Percentiles rank a stretch among this genome's conserved stretches.
phyloP scores from a whole-genome alignment of 2,113 vertebrate species.

The Calonectris borealis region DNA sequence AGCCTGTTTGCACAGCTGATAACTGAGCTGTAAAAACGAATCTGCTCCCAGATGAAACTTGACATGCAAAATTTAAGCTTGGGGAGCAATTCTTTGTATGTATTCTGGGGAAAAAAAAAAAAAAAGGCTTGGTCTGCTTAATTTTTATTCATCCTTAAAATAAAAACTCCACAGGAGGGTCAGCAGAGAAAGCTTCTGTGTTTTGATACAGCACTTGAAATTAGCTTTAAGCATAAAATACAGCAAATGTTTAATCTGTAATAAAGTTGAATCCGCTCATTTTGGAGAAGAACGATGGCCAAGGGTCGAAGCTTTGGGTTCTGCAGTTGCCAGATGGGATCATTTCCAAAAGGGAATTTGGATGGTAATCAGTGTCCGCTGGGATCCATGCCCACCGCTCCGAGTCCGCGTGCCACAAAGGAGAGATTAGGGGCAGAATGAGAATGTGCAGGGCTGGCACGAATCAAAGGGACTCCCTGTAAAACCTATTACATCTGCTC shows the following conservation, averaged over 20 bases:
- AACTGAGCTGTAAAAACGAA: conserved; percentile 55
- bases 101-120: background rate
- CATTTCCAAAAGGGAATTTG: conserved; percentile 61
- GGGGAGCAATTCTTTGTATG: background rate
- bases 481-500: conserved; percentile 65
- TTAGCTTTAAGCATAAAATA: conserved; percentile 27
- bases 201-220: conserved; percentile 36
- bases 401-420: conserved; percentile 45
- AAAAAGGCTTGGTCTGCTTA: background rate
- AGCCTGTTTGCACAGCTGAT: conserved; percentile 64
- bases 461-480: conserved; percentile 65
- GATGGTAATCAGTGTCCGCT: conserved; percentile 61
- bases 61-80: conserved; percentile 53
- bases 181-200: conserved; percentile 23
- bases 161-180: background rate
- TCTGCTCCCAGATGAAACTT: conserved; percentile 61
- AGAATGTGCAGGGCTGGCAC: conserved; percentile 64
- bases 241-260: conserved; percentile 41
- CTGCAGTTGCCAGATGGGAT: conserved; percentile 62
- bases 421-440: conserved; percentile 68
- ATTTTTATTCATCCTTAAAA: conserved; percentile 36
- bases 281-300: conserved; percentile 52
- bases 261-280: conserved; percentile 56
- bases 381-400: conserved; percentile 59
- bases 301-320: conserved; percentile 37